Evolutionary conservation across 2,888 invertebrate genomes (phyloP), one percentile per base, ranked within the genome.

Genomic region (Drosophila paracracens): DNA sequence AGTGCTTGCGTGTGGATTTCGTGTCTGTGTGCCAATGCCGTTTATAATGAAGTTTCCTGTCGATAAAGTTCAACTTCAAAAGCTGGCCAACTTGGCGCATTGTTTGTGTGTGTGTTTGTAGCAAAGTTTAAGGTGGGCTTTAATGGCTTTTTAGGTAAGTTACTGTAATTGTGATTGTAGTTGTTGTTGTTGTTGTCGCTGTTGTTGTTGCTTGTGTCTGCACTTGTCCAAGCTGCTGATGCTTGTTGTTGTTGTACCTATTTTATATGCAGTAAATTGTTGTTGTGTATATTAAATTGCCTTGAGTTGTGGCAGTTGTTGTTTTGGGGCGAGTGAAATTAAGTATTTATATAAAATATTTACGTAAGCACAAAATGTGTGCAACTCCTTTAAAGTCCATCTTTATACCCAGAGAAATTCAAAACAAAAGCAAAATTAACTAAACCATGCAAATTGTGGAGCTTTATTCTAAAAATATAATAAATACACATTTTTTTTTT

Each of bases 41-140:
- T 80, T 89, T 88, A 80, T 88, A 86, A 86, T 88, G 86, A 86
- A 89, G 88, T 89, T 88, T 88, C 86, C 89, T 83, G 88, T 79
- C 86, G 88, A 83, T 88, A 84, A 79, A 86, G 79, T 81, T 83
- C 71, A 86, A 81, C 83, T 83, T 86, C 70, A 81, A 83, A 76
- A 72, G 72, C 64, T 76, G 66, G 48, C 54, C 67, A 67, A 56
- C 38, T 68, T 65, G 43, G 25, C 33, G 48, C 48, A 27, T 38
- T 58, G 40, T 51, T 58, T 54, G 13, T 36, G 25, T n/a, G 53
- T 64, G 62, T 67, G 62, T 52, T 59, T 21, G 54, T 62, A 68
- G 58, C 78, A 78, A 79, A 72, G 75, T 69, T 85, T 74, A 83
- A 82, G 81, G 81, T 81, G 66, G 79, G 63, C 75, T 78, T 72